Conservation (phyloP, 2,113 vertebrate genomes). For the Embiotoca jacksoni region DNA sequence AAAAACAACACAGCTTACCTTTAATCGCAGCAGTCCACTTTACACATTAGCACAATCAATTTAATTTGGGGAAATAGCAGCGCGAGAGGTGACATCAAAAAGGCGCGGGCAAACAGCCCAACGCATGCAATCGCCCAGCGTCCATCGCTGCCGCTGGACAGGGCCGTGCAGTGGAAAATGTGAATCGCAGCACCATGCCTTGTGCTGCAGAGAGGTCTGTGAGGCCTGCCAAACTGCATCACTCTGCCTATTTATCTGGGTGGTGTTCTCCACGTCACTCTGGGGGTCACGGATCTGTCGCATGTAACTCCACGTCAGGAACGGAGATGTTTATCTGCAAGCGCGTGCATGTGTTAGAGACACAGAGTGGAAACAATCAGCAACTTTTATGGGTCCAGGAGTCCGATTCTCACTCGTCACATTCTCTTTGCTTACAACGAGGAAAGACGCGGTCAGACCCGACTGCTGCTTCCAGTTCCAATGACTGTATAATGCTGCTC, state of each 20-base stretch:
- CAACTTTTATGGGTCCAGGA: background rate
- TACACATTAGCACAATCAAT: slow-evolving; percentile 65
- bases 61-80: slow-evolving; percentile 63
- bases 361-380: slow-evolving; percentile 9
- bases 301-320: slow-evolving; percentile 10
- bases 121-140: slow-evolving; percentile 41
- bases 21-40: slow-evolving; percentile 64
- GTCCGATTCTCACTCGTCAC: slow-evolving; percentile 27
- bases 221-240: slow-evolving; percentile 51
- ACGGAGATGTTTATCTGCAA: slow-evolving; percentile 27
- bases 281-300: slow-evolving; percentile 11
- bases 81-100: slow-evolving; percentile 65
- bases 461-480: slow-evolving; percentile 7
- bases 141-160: slow-evolving; percentile 27
- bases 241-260: slow-evolving; percentile 49
- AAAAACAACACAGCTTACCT: slow-evolving; percentile 67
- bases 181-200: slow-evolving; percentile 47
- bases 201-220: slow-evolving; percentile 38
- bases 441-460: slow-evolving; percentile 27
- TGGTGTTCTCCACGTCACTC: slow-evolving; percentile 11
- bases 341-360: slow-evolving; percentile 10
- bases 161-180: slow-evolving; percentile 63
- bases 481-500: slow-evolving; percentile 30
- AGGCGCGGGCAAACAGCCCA: slow-evolving; percentile 18
- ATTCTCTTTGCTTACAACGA: slow-evolving; percentile 18